Evolutionary conservation across 2,113 vertebrate genomes (phyloP).

Genomic region (Sarotherodon lohbergeri): DNA sequence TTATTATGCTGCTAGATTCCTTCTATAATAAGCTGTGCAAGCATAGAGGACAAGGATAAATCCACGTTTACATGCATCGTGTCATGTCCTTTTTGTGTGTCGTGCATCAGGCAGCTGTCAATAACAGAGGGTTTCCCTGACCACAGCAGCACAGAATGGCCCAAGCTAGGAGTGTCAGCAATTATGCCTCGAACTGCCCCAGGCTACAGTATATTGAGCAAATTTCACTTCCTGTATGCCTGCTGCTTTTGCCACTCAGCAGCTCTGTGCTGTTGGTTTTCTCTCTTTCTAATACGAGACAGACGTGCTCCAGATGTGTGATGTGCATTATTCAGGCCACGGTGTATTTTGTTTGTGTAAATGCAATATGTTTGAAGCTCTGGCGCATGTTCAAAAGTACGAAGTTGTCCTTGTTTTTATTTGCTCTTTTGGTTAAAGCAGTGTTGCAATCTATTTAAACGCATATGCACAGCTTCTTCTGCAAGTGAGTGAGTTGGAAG

Average conservation of each 20-base stretch:
- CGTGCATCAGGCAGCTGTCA: slow-evolving; percentile 38
- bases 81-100: slow-evolving; percentile 26
- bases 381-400: slow-evolving; percentile 22
- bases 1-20: slow-evolving; percentile 35
- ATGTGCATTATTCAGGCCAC: slow-evolving; percentile 36
- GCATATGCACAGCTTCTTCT: slow-evolving; percentile 11
- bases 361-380: slow-evolving; percentile 23
- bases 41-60: slow-evolving; percentile 26
- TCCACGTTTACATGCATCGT: slow-evolving; percentile 29
- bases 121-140: slow-evolving; percentile 30
- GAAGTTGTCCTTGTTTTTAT: slow-evolving; percentile 35
- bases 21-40: slow-evolving; percentile 25
- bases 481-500: background rate
- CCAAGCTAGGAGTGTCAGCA: slow-evolving; percentile 45
- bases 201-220: slow-evolving; percentile 57
- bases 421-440: slow-evolving; percentile 24
- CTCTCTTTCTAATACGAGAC: slow-evolving; percentile 12
- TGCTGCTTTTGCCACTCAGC: slow-evolving; percentile 18
- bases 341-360: slow-evolving; percentile 24
- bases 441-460: slow-evolving; percentile 11
- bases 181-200: slow-evolving; percentile 48
- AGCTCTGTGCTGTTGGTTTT: slow-evolving; percentile 31
- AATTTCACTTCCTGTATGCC: slow-evolving; percentile 50
- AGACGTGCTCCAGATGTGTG: slow-evolving; percentile 39
- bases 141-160: slow-evolving; percentile 25